These are phyloP conservation scores for Craterocephalus amniculus DNA, from an alignment of 2,797 vertebrate species.

Conservation along the genomic window DNA sequence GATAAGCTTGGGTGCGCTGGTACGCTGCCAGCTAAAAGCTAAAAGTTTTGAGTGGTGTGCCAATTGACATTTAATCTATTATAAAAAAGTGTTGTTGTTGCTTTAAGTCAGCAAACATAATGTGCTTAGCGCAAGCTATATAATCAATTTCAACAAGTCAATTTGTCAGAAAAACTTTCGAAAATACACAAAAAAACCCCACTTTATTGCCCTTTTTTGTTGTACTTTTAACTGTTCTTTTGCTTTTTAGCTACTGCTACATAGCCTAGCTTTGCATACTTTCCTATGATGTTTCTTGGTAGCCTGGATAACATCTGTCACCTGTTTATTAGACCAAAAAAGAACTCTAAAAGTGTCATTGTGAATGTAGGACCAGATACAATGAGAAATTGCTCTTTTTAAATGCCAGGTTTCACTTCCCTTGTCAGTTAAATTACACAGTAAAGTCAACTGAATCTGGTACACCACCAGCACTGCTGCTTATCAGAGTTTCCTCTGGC, in stretches of 20 bases:
- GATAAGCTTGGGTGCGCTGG: constrained; percentile 16
- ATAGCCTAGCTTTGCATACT: not conserved
- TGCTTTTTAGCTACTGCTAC: not conserved
- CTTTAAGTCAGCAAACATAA: not conserved
- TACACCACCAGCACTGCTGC: not conserved
- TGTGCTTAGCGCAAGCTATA: not conserved
- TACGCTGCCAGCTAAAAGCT: constrained; percentile 3
- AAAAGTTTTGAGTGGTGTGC: not conserved
- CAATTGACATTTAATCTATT: not conserved
- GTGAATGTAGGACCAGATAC: not conserved
- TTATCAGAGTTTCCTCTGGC: constrained; percentile 16
- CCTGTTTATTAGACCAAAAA: not conserved
- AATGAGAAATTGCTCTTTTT: constrained; percentile 5
- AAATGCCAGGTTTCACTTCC: constrained; percentile 5
- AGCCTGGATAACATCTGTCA: not conserved
- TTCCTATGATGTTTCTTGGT: not conserved
- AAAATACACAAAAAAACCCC: not conserved
- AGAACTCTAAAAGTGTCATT: not conserved
- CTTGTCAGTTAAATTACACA: not conserved
- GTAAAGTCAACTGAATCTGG: not conserved
- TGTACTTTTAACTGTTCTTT: not conserved
- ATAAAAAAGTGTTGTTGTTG: not conserved
- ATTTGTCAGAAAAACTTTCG: not conserved
- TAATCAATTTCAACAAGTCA: rapidly evolving
- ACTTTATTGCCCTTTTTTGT: not conserved